Evolutionary conservation across 1,140 invertebrate species (phyloP).

Genomic region (Pseudachorutes palmiensis): DNA sequence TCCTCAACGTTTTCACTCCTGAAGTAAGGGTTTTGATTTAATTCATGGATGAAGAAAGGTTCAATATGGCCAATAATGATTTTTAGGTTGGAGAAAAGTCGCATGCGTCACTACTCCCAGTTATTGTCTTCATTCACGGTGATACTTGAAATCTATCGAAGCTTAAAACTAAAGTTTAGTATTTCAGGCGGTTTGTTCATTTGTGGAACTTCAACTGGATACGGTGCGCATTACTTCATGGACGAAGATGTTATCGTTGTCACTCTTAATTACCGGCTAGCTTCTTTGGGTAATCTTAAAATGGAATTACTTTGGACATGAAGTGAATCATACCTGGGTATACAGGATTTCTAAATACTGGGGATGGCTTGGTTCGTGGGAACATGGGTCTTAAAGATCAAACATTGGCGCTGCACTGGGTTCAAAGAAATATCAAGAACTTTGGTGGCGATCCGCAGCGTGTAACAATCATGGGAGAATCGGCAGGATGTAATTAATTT

Average conservation of each 20-base stretch:
- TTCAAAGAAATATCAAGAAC: not conserved
- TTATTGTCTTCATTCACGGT: slow-evolving; percentile 3
- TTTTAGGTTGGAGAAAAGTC: not conserved
- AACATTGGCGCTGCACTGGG: not conserved
- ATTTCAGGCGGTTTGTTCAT: not conserved
- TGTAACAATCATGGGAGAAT: not conserved
- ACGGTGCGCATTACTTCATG: slow-evolving; percentile 15
- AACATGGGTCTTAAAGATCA: slow-evolving; percentile 13
- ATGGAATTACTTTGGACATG: not conserved
- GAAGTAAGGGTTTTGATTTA: not conserved
- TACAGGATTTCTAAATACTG: slow-evolving; percentile 20
- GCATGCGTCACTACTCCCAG: not conserved
- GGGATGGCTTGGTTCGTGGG: slow-evolving; percentile 11
- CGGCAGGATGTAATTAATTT: not conserved
- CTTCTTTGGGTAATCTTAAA: slow-evolving; percentile 3
- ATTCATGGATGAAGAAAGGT: not conserved
- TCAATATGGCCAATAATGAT: not conserved
- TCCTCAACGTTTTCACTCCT: slow-evolving; percentile 3
- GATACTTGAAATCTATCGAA: not conserved
- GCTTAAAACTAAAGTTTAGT: not conserved
- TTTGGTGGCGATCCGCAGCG: slow-evolving; percentile 1
- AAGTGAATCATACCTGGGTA: not conserved
- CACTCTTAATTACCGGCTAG: slow-evolving; percentile 13
- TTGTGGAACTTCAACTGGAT: not conserved
- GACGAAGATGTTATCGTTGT: slow-evolving; percentile 30